phyloP scores from a whole-genome alignment of 2,113 vertebrate species.

The Cricetomys ansorgei region DNA sequence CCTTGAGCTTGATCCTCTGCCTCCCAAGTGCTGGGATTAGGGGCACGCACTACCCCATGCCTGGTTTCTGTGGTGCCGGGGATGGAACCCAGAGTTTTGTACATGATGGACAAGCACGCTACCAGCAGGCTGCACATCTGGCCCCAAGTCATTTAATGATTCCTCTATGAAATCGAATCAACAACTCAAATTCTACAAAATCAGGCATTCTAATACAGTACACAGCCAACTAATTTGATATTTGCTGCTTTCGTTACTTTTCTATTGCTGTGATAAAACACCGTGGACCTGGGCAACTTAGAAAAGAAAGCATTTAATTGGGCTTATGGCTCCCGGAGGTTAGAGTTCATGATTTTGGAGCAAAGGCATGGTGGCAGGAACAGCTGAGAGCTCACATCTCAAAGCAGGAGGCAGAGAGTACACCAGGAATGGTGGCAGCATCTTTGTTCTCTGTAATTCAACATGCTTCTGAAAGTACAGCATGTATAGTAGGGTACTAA shows the following conservation, averaged over 20 bases:
- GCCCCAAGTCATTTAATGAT: neutral
- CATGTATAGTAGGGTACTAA: neutral
- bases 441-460: neutral
- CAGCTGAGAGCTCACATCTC: neutral
- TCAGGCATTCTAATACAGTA: neutral
- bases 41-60: too few relatives aligned
- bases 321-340: neutral
- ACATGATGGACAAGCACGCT: neutral
- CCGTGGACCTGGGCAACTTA: neutral
- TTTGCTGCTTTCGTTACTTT: neutral
- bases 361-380: neutral
- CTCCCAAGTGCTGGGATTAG: neutral
- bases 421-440: neutral
- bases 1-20: neutral
- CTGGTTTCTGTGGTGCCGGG: neutral
- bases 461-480: neutral
- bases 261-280: neutral
- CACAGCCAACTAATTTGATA: too few relatives aligned
- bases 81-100: neutral
- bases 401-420: neutral
- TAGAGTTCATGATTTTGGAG: neutral
- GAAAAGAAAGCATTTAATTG: neutral
- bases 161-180: neutral
- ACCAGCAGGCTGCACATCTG: neutral
- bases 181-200: neutral